phyloP scores from a whole-genome alignment of 2,888 invertebrate genomes.

The Euzophera pinguis region DNA sequence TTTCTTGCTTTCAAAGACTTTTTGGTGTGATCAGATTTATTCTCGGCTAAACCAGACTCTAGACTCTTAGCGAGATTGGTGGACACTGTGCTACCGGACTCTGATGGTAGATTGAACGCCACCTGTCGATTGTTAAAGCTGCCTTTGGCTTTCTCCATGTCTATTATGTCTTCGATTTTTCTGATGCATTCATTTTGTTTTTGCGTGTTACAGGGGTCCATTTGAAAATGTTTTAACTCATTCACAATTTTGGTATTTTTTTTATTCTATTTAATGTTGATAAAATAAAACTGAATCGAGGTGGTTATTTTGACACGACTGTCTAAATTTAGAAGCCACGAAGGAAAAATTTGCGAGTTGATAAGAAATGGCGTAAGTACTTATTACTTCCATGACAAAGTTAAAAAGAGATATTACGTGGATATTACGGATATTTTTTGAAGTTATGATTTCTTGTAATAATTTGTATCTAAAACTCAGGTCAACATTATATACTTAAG shows the following conservation, averaged over 20 bases:
- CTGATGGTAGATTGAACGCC: conserved; percentile 51
- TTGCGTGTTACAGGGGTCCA: conserved; percentile 39
- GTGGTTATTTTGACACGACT: conserved; percentile 36
- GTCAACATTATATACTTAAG: no score
- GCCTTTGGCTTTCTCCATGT: conserved; percentile 67
- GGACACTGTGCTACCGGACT: conserved; percentile 40
- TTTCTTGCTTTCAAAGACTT: conserved; percentile 41
- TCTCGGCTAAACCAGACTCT: conserved; percentile 50
- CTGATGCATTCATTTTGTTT: conserved; percentile 44
- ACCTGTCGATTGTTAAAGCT: conserved; percentile 54
- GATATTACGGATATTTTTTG: no score
- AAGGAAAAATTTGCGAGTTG: no score
- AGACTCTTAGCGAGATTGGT: conserved; percentile 48
- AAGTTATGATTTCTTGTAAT: no score
- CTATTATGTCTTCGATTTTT: conserved; percentile 70
- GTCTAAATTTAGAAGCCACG: conserved; percentile 18
- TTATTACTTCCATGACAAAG: no score
- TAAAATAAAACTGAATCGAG: conserved; percentile 35
- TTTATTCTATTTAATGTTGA: conserved; percentile 25
- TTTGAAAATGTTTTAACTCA: conserved; percentile 31
- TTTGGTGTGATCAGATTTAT: conserved; percentile 36
- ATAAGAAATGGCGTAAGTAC: no score
- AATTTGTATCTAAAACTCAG: no score
- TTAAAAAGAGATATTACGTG: no score
- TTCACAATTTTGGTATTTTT: conserved; percentile 38